Conservation (phyloP, 2,113 vertebrate genomes). For the Panurus biarmicus region DNA sequence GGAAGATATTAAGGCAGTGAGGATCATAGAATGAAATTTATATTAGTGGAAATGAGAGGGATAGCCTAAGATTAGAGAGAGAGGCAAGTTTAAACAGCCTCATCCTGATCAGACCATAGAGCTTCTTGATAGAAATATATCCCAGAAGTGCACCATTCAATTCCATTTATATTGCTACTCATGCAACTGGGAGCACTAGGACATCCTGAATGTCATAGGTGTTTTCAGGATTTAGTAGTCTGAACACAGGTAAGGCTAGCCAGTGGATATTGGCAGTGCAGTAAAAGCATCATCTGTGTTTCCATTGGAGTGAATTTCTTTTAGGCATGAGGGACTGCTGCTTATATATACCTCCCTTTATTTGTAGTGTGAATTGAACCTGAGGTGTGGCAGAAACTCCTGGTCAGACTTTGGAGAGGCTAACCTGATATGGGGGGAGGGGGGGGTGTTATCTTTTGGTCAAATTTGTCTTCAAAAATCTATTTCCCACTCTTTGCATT, state of each 20-base stretch:
- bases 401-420: neutral
- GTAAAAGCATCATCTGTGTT: neutral
- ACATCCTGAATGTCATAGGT: neutral
- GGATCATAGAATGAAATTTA: neutral
- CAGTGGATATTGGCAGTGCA: neutral
- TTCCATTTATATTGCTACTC: neutral
- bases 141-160: neutral
- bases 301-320: neutral
- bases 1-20: neutral
- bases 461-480: neutral
- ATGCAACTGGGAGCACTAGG: neutral
- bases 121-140: neutral
- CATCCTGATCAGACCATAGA: neutral
- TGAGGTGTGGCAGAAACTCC: neutral
- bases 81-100: neutral
- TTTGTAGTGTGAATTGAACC: neutral
- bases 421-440: accelerated
- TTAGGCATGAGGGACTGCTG: neutral
- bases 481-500: neutral
- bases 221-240: neutral
- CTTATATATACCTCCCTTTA: neutral
- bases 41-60: neutral
- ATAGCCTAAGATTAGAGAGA: neutral
- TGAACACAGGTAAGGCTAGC: neutral
- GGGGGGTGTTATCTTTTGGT: neutral